Conservation (phyloP, 2,797 vertebrate species). For the Tapirus indicus region DNA sequence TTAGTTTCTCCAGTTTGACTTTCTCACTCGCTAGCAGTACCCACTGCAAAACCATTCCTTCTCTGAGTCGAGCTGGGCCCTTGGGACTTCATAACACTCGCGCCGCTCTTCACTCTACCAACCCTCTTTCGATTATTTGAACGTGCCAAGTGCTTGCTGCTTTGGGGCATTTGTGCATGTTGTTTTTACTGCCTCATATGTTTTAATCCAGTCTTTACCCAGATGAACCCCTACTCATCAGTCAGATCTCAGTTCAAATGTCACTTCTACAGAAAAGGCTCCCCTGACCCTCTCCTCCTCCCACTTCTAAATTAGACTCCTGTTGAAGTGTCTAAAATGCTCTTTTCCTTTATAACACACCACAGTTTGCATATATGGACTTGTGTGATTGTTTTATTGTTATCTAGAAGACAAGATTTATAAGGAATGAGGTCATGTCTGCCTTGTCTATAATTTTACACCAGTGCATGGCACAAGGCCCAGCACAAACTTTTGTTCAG, state of each 20-base stretch:
- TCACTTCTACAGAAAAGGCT: neutral
- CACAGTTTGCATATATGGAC: neutral
- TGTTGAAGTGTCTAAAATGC: neutral
- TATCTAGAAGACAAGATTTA: neutral
- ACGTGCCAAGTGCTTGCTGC: neutral
- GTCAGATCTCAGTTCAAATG: neutral
- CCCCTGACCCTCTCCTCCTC: neutral
- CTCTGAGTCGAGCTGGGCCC: neutral
- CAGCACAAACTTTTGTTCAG: slow-evolving; percentile 22
- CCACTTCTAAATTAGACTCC: neutral
- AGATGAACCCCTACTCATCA: neutral
- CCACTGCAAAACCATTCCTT: neutral
- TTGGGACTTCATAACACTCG: neutral
- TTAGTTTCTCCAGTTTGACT: neutral
- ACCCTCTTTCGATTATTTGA: neutral
- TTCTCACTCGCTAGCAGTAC: neutral
- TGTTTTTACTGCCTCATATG: neutral
- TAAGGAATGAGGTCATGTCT: neutral
- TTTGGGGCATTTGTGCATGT: neutral
- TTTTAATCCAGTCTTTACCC: neutral
- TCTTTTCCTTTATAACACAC: neutral
- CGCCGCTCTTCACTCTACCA: neutral
- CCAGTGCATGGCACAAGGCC: neutral
- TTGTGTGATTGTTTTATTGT: neutral
- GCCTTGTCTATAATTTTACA: neutral